Evolutionary conservation across 2,797 vertebrate genomes (phyloP), one percentile per base, ranked within the genome.

Genomic region (Liparis tanakae): DNA sequence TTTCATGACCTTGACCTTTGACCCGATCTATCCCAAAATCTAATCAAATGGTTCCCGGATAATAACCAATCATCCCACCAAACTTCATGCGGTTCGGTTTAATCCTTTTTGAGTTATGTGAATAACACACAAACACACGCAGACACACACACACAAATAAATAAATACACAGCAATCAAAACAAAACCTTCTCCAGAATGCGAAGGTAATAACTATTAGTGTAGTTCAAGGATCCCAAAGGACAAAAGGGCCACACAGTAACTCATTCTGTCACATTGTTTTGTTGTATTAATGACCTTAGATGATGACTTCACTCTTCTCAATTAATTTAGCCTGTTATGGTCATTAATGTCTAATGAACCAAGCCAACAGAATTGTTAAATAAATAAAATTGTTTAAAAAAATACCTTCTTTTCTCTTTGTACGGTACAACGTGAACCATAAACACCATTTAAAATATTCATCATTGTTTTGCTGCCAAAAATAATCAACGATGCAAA

Each of bases 201-300:
- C n/a, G n/a, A n/a, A n/a, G n/a, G n/a, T n/a, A n/a, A 44, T 41
- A 55, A 18, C 10, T n/a, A 41, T 59, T 36, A 57, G 8, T 18
- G 54, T 36, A 34, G 58, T 30, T 55, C 10, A 56, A 34, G 22
- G 10, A 57, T 41, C 8, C 15, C 44, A 67, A 51, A 51, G 60
- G 4, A 0, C 53, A 44, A 68, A 79, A 79, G 6, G 4, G 18
- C 67, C 5, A 7, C 6, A 41, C 18, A 48, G 17, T 53, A 46
- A 66, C 13, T 48, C 33, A 56, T 5, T 61, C 18, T 64, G 61
- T 82, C 67, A 30, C 17, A 68, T 20, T 37, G 15, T 60, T 64
- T 56, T 37, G 60, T 37, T 15, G 12, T 50, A 58, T 12, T 41
- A 41, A 41, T 13, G 39, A 14, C 39, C 13, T 14, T 41, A 41